These are phyloP conservation scores for Ginglymostoma cirratum DNA, from an alignment of 2,113 vertebrate species.

Conservation along the genomic window DNA sequence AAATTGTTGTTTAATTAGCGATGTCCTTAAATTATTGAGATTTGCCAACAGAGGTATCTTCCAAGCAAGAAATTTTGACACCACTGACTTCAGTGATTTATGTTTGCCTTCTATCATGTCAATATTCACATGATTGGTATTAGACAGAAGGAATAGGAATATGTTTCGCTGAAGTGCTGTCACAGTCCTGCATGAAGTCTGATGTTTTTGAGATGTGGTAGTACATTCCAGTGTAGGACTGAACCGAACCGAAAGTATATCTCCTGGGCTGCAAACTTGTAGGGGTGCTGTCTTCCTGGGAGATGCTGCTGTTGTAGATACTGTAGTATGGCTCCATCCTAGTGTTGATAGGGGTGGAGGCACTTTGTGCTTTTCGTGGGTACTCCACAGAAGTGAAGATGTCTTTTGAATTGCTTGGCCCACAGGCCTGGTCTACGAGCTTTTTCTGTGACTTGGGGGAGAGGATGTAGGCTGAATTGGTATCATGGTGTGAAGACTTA, in stretches of 20 bases:
- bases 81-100: not conserved
- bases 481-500: conserved; percentile 37
- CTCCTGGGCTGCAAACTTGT: conserved; percentile 17
- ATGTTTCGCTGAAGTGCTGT: not conserved
- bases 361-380: not conserved
- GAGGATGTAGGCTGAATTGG: conserved; percentile 36
- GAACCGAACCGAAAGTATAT: not conserved
- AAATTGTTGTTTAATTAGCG: not conserved
- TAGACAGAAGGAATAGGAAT: conserved; percentile 27
- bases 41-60: too few relatives aligned
- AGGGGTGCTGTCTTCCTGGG: not conserved
- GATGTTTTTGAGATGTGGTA: conserved; percentile 35
- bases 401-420: conserved; percentile 32
- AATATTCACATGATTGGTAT: not conserved
- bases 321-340: conserved; percentile 39
- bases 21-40: not conserved
- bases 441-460: conserved; percentile 34
- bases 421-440: conserved; percentile 38
- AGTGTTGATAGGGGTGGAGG: conserved; percentile 36
- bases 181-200: conserved; percentile 22
- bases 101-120: not conserved
- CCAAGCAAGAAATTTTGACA: not conserved
- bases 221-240: conserved; percentile 22
- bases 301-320: conserved; percentile 37
- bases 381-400: not conserved